phyloP scores from a whole-genome alignment of 2,888 invertebrate genomes.

The Hirtodrosophila cameraria region DNA sequence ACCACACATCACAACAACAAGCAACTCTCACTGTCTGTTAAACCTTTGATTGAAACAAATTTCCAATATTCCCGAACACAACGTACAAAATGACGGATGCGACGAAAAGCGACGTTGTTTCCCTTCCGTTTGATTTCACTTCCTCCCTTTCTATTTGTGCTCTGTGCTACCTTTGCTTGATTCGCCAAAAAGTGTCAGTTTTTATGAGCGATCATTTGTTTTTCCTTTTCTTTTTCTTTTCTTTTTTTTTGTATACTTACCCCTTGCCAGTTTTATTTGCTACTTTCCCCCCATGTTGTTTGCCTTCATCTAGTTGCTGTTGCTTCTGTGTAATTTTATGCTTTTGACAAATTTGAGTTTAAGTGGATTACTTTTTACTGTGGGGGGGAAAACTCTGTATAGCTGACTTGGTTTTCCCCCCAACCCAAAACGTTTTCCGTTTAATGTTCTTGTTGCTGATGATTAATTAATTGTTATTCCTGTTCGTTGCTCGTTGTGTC shows the following conservation, averaged over 20 bases:
- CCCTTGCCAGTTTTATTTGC: conserved; percentile 49
- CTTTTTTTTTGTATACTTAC: conserved; percentile 17
- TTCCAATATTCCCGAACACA: conserved; percentile 67
- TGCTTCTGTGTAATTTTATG: conserved; percentile 59
- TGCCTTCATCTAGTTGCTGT: conserved; percentile 10
- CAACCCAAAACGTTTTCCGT: conserved; percentile 20
- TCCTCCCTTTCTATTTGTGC: neutral
- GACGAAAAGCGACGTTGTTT: conserved; percentile 51
- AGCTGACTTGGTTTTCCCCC: neutral
- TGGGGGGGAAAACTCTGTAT: conserved; percentile 15
- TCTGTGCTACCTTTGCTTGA: conserved; percentile 31
- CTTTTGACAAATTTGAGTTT: conserved; percentile 77
- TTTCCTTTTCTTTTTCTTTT: conserved; percentile 1
- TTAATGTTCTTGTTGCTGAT: conserved; percentile 46
- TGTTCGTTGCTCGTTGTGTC: conserved; percentile 21
- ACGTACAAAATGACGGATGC: conserved; percentile 66
- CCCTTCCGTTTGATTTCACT: neutral
- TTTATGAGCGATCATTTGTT: conserved; percentile 79
- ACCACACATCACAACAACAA: neutral
- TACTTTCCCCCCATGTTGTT: conserved; percentile 19
- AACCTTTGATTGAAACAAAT: conserved; percentile 78
- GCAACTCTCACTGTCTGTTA: conserved; percentile 17
- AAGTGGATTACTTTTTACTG: conserved; percentile 76
- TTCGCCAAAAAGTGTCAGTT: conserved; percentile 73
- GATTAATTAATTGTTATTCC: conserved; percentile 69